Evolutionary conservation across 2,113 vertebrate species (phyloP), one percentile per base, ranked within the genome.

Genomic region (Sebastes schlegelii): DNA sequence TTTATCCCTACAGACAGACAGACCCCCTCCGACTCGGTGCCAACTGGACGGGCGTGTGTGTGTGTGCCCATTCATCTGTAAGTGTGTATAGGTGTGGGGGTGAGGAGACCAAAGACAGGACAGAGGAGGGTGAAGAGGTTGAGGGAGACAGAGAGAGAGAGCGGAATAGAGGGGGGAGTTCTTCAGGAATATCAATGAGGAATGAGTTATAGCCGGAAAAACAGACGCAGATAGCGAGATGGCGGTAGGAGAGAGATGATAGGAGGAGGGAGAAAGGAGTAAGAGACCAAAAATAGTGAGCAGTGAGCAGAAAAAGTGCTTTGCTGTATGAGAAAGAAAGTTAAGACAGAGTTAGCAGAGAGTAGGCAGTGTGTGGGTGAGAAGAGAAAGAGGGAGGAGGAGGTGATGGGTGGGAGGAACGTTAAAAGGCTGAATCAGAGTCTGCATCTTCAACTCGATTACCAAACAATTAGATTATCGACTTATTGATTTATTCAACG

Each of bases 121-220:
- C 26, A 11, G n/a, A 73, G 62, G 60, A 65, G 65, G 72, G 51
- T 26, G 58, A 40, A 55, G 63, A 52, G 11, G 26, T 1, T 40
- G 65, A 52, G 23, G 21, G 54, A 52, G 63, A 48, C 14, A 13
- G 23, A 77, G 46, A 52, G 46, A 52, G 45, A 63, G 42, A 21
- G 23, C 1, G 43, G 57, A 21, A 55, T 2, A n/a, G 17, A 10
- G 42, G 42, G 12, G 71, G 17, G 34, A 40, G 7, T 17, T 72
- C 83, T 81, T 61, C 12, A 69, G 58, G 83, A 88, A 84, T 82
- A 86, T 82, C 77, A 88, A 70, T 79, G 74, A 86, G 77, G 57
- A 51, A 42, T 21, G 26, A 26, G 26, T 26, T 26, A 26, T 26
- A 26, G 26, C 26, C 26, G 2, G 26, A 26, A 26, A 26, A 26